A percentile compares a stretch with the other conserved stretches of the same genome.
phyloP scores from a whole-genome alignment of 2,113 vertebrate genomes.

The Psammodynastes pulverulentus region DNA sequence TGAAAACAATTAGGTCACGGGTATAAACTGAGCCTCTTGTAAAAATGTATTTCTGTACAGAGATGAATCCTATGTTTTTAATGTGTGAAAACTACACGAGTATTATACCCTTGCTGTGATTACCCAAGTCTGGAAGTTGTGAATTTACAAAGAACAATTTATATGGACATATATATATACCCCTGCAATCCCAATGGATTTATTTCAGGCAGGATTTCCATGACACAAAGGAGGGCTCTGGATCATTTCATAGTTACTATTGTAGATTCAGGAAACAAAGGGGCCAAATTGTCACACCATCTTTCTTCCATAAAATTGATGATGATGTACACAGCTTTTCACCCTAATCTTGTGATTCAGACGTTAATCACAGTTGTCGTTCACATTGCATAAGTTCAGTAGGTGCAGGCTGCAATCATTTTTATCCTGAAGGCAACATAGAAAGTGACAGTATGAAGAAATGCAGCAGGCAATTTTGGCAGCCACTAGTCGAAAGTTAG shows the following conservation, averaged over 20 bases:
- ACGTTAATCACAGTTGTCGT: neutral
- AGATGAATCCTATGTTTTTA: neutral
- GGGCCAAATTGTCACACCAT: neutral
- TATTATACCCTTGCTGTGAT: neutral
- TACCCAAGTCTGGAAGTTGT: neutral
- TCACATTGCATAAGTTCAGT: neutral
- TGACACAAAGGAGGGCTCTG: neutral
- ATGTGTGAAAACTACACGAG: neutral
- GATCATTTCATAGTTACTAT: too few relatives aligned
- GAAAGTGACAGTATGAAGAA: conserved; percentile 44
- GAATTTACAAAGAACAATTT: neutral
- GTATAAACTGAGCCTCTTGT: neutral
- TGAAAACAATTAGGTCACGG: neutral
- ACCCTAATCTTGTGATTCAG: neutral
- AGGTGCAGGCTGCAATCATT: neutral
- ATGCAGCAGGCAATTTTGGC: conserved; percentile 43
- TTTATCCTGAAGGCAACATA: conserved; percentile 19
- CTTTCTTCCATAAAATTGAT: neutral
- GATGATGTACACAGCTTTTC: neutral
- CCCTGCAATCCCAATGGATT: neutral
- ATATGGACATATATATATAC: neutral
- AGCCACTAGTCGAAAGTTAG: conserved; percentile 50
- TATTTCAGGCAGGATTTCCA: neutral
- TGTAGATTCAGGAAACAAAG: neutral
- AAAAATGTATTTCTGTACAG: neutral